Percentiles rank a stretch among this genome's conserved stretches.
Conservation (phyloP, 2,797 vertebrate genomes). For the Chromobotia macracanthus region DNA sequence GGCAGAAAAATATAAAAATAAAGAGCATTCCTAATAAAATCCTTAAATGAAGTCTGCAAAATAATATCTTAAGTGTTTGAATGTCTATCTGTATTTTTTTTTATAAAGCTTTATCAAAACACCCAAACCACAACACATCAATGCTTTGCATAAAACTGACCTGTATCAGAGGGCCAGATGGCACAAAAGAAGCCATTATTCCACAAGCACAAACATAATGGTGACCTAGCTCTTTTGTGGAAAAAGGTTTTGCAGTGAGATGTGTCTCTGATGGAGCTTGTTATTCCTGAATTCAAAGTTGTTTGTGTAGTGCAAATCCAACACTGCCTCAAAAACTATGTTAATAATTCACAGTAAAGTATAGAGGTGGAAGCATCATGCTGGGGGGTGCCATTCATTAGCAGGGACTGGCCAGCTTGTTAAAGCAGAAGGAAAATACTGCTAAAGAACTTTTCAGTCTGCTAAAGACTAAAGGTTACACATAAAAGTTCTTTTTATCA, state of each 20-base stretch:
- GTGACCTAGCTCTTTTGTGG: not conserved
- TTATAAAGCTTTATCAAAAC: not conserved
- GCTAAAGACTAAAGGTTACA: not conserved
- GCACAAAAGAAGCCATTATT: conserved; percentile 10
- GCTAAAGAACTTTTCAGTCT: not conserved
- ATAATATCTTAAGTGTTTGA: no score
- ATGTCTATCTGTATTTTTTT: no score
- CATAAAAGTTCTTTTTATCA: no score
- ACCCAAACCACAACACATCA: conserved; percentile 3
- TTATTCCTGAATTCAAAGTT: conserved; percentile 19
- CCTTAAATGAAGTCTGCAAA: no score
- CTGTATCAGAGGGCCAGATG: not conserved
- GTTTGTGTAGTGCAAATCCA: conserved; percentile 7
- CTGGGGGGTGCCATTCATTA: conserved; percentile 15
- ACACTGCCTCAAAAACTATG: not conserved
- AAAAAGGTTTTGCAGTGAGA: not conserved
- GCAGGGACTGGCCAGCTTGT: not conserved
- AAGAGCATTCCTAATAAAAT: no score
- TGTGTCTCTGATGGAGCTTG: conserved; percentile 15
- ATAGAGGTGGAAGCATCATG: not conserved
- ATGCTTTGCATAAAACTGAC: conserved; percentile 26
- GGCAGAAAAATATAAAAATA: not conserved
- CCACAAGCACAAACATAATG: not conserved
- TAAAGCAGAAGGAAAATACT: not conserved
- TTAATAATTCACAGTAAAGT: not conserved